phyloP scores from a whole-genome alignment of 2,113 vertebrate species.

The Spizaetus ornatus region DNA sequence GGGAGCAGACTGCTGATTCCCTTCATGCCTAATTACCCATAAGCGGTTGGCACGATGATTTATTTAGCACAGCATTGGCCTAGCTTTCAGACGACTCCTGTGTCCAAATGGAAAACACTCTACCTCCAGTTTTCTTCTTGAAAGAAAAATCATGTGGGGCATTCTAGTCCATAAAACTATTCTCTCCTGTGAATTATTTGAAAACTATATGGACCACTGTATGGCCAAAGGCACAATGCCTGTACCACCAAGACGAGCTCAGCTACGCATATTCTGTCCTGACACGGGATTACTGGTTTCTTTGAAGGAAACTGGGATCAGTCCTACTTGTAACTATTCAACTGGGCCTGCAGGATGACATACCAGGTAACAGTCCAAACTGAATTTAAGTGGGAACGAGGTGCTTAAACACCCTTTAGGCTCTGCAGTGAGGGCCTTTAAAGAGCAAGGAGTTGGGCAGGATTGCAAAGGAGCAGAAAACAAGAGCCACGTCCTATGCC shows the following conservation, averaged over 20 bases:
- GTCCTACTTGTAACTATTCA: neutral
- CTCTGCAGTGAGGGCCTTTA: neutral
- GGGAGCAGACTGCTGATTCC: constrained; percentile 54
- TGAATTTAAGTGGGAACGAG: neutral
- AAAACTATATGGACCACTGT: neutral
- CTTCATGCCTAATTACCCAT: constrained; percentile 73
- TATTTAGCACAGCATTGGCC: constrained; percentile 66
- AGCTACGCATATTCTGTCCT: neutral
- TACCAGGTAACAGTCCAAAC: neutral
- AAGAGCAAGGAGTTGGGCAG: neutral
- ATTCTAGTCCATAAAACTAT: neutral
- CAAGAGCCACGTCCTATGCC: fast-evolving
- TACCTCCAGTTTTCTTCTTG: neutral
- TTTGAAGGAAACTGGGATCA: neutral
- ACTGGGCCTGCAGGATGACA: neutral
- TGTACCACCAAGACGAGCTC: neutral
- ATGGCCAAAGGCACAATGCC: neutral
- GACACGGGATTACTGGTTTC: neutral
- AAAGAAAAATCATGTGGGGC: neutral
- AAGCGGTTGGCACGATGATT: constrained; percentile 65
- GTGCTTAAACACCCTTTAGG: neutral
- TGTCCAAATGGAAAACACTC: constrained; percentile 59
- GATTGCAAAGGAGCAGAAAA: neutral
- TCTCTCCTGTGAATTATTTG: neutral
- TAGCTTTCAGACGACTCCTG: constrained; percentile 30